Evolutionary conservation across 2,797 vertebrate species (phyloP).

Genomic region (Anolis apletophallus): DNA sequence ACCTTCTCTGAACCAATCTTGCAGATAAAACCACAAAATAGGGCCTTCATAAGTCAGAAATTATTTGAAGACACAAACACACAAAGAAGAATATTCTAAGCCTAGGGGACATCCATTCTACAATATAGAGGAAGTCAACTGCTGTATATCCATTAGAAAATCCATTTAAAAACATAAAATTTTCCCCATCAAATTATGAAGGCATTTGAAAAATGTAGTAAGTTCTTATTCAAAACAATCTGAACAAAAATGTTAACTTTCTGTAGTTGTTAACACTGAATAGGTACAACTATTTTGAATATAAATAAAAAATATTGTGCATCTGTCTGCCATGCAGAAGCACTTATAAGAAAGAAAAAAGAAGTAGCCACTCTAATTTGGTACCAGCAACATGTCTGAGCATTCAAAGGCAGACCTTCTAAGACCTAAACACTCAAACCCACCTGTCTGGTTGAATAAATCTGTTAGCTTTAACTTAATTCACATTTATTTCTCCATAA

Average conservation of each 20-base stretch:
- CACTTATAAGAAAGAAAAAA: neutral
- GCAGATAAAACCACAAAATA: no score
- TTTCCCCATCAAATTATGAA: neutral
- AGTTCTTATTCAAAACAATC: neutral
- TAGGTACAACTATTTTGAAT: neutral
- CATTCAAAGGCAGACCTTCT: neutral
- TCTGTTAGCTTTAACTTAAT: no score
- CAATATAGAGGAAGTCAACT: rapidly evolving
- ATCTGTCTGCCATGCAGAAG: neutral
- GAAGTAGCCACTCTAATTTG: neutral
- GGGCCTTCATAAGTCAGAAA: no score
- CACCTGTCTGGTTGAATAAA: no score
- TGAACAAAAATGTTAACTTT: neutral
- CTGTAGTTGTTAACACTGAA: neutral
- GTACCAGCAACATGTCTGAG: neutral
- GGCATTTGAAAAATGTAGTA: neutral
- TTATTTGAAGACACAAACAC: no score
- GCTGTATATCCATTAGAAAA: neutral
- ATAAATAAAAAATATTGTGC: neutral
- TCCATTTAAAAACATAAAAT: neutral
- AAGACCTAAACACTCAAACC: neutral
- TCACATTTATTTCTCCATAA: no score
- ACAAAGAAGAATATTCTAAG: neutral
- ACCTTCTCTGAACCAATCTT: no score
- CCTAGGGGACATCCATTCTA: rapidly evolving